Evolutionary conservation across 2,797 vertebrate species (phyloP), one percentile per base, ranked within the genome.

Genomic region (Pristis pectinata): DNA sequence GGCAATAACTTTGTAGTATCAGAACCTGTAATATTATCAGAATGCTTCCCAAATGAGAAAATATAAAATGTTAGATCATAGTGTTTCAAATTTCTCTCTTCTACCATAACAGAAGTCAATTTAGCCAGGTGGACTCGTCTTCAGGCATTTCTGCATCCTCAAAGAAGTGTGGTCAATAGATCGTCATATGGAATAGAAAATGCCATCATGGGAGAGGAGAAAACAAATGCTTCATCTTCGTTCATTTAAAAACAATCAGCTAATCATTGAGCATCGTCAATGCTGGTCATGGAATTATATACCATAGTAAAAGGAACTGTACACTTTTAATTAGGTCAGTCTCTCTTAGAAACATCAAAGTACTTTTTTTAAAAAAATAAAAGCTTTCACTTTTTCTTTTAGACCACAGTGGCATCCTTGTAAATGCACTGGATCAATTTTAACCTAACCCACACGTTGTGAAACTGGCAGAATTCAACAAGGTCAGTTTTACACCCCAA

Each of bases 1-100:
- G n/a, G n/a, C 64, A 72, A 93, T 72, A 94, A 74, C 67, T 30
- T 56, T 94, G 37, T 59, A 56, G 56, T 34, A 93, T 93, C 67
- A 49, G 11, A 93, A 93, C 34, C 44, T 94, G 94, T 27, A 44
- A 41, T 19, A 37, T 6, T 27, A 30, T 64, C 13, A 61, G 64
- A 93, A 91, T 67, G 41, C 27, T 44, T 93, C 22, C 67, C 11
- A 34, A 93, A 53, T 92, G 22, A 92, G 87, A 64, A 91, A 64
- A 67, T 30, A 44, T 53, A 72, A 72, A 64, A 93, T 93, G 9
- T 64, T 1, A 92, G 37, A 30, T 93, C 67, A 53, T 89, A 3
- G 15, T 61, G 56, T 59, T 89, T 89, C 53, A n/a, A 17, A 89
- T 89, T 64, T 89, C 37, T n/a, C 72, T 5, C 44, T 34, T 13